Percentiles rank a stretch among this genome's conserved stretches.
These are phyloP conservation scores for Lamellibrachia luymesi DNA, from an alignment of 1,140 invertebrate species.

Conservation along the genomic window DNA sequence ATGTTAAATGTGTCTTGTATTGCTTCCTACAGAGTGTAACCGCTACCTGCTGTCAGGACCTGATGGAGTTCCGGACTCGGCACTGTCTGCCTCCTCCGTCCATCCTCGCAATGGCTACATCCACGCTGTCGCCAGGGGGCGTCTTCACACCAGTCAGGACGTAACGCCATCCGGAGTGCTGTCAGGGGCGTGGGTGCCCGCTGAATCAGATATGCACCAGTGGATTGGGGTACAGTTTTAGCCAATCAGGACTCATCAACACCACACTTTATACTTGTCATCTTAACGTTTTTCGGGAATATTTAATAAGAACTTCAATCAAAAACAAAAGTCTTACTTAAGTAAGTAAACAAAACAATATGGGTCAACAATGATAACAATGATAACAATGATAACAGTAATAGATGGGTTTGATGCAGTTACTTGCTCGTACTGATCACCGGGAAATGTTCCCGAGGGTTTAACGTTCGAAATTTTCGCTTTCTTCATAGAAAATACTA, in stretches of 20 bases:
- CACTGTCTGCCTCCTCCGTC: conserved; percentile 6
- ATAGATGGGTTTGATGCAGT: too few species aligned
- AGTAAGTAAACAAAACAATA: too few species aligned
- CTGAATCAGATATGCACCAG: neutral
- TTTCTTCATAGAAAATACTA: too few species aligned
- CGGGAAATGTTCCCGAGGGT: too few species aligned
- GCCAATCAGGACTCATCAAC: neutral
- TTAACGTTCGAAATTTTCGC: too few species aligned
- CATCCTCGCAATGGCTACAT: neutral
- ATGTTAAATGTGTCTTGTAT: neutral
- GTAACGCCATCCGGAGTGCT: neutral
- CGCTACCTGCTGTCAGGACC: neutral
- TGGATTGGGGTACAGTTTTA: neutral
- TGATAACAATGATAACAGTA: too few species aligned
- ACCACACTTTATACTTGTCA: too few species aligned
- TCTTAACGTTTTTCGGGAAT: too few species aligned
- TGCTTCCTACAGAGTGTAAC: neutral
- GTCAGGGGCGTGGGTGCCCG: conserved; percentile 7
- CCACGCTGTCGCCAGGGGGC: neutral
- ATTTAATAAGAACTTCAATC: too few species aligned
- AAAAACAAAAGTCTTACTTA: too few species aligned
- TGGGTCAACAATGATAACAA: too few species aligned
- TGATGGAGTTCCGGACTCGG: neutral
- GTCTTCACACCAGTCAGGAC: neutral
- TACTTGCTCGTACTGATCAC: too few species aligned